phyloP scores from a whole-genome alignment of 2,113 vertebrate species.

The Hemichromis elongatus region DNA sequence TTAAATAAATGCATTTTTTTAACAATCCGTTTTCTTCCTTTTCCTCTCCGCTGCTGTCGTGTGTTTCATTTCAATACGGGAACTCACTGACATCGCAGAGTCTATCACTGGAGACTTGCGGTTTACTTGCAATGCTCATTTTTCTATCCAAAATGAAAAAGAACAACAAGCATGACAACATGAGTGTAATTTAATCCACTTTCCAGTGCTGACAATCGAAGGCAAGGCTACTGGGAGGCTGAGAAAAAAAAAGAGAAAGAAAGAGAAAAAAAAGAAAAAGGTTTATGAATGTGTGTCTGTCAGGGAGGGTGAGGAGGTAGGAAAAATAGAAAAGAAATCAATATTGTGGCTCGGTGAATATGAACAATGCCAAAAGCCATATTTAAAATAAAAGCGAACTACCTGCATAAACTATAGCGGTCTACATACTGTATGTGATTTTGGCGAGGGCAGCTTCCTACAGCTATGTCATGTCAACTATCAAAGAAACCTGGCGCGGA shows the following conservation, averaged over 20 bases:
- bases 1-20: not conserved
- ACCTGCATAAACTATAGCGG: constrained; percentile 71
- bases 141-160: constrained; percentile 61
- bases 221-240: constrained; percentile 67
- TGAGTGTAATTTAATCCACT: constrained; percentile 81
- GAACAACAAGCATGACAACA: constrained; percentile 69
- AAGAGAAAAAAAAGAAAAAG: constrained; percentile 47
- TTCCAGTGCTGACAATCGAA: constrained; percentile 75
- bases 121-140: constrained; percentile 61
- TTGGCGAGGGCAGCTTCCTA: constrained; percentile 64
- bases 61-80: not conserved
- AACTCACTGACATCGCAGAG: not conserved
- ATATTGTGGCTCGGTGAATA: constrained; percentile 78
- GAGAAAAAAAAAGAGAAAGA: constrained; percentile 55
- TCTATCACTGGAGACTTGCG: constrained; percentile 53
- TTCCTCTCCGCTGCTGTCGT: not conserved
- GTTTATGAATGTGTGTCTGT: not conserved
- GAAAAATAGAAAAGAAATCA: constrained; percentile 71
- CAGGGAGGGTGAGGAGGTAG: not conserved
- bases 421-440: constrained; percentile 45
- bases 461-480: constrained; percentile 70
- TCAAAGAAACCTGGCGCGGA: not conserved
- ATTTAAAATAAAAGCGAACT: constrained; percentile 77
- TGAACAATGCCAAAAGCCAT: constrained; percentile 76
- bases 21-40: not conserved